Evolutionary conservation across 2,888 invertebrate species (phyloP), one percentile per base, ranked within the genome.

Genomic region (Actias luna): DNA sequence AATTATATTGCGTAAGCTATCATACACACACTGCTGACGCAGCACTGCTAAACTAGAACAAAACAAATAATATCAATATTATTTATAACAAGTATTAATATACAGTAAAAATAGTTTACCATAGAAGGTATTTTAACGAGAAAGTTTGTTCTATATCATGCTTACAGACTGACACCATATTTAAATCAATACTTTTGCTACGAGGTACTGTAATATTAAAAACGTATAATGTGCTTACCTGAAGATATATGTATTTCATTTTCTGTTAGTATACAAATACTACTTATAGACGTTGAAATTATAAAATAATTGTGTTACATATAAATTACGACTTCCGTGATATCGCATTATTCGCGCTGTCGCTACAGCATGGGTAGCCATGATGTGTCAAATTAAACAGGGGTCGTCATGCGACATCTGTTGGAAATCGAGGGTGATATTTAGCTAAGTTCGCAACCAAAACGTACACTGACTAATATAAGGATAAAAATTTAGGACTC

Each of bases 391-490:
- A 72, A 73, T 69, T 74, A 70, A 64, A 63, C 69, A 67, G 67
- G 73, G 74, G 72, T 70, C 46, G 67, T 62, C 60, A 65, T 60
- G 71, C 82, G 87, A 81, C 88, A 88, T 83, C 88, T 88, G 77
- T 69, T 74, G 77, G 67, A 71, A 74, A 75, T 75, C 72, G 66
- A 69, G 66, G 67, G 65, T 68, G 76, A 64, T 66, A 59, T 62
- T 63, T 67, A 39, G 71, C 64, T 72, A 77, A 74, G 72, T 68
- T 69, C 46, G 68, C 61, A 67, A 63, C 69, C 62, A 68, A 69
- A 69, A 65, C 62, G 12, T 64, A 63, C 57, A 65, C 65, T 67
- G 66, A 58, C 39, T 18, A 31, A 33, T 16, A 42, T 31, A 22
- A 39, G 58, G 31, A 22, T 31, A 31, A 42, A 59, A 39, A 55